These are phyloP conservation scores for Callosobruchus maculatus DNA, from an alignment of 2,888 invertebrate species.

Conservation along the genomic window DNA sequence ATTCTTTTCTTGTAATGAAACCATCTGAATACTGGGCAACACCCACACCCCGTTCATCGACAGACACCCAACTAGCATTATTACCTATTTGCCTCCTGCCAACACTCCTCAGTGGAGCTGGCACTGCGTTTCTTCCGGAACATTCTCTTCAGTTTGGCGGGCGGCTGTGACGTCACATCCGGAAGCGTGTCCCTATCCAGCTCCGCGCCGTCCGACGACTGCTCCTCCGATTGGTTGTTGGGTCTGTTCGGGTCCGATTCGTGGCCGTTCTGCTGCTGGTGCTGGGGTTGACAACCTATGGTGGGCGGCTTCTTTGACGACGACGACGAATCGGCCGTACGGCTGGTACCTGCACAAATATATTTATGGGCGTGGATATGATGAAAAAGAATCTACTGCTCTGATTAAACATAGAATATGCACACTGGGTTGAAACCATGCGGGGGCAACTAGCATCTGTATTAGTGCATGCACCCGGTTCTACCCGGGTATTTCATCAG, in stretches of 20 bases:
- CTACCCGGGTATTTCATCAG: too few species aligned
- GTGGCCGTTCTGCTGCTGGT: background rate
- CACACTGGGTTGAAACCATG: too few species aligned
- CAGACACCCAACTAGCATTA: background rate
- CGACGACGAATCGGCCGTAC: background rate
- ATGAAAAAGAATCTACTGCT: too few species aligned
- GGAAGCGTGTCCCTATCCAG: background rate
- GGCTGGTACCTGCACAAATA: background rate
- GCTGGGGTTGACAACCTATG: background rate
- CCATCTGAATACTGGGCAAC: too few species aligned
- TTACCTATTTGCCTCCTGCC: constrained; percentile 49
- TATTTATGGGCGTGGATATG: background rate
- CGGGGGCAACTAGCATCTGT: too few species aligned
- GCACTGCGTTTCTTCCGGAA: constrained; percentile 56
- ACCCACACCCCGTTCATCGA: too few species aligned
- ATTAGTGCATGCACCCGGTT: too few species aligned
- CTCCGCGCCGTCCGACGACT: background rate
- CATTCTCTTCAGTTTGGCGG: constrained; percentile 34
- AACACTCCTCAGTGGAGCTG: constrained; percentile 57
- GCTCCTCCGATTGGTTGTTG: background rate
- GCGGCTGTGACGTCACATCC: constrained; percentile 17
- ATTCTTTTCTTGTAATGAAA: too few species aligned
- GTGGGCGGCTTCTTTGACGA: background rate
- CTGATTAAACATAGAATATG: too few species aligned
- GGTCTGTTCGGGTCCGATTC: background rate